These are phyloP conservation scores for Myanophis thanlyinensis DNA, from an alignment of 2,113 vertebrate genomes.

Conservation along the genomic window DNA sequence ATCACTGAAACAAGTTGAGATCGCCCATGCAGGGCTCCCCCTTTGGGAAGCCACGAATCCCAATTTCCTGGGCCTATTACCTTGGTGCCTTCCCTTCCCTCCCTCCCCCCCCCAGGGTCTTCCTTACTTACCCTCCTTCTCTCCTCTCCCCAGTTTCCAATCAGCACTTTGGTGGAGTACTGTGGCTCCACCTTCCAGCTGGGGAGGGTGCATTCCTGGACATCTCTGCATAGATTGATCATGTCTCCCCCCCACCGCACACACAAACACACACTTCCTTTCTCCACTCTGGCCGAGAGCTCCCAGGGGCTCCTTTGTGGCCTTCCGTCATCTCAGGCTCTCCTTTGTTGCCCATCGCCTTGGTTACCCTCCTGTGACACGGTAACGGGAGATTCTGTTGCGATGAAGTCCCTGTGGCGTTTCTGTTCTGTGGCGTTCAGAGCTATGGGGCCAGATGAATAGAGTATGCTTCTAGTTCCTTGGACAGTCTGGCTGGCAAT, in stretches of 20 bases:
- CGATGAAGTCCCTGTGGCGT: background rate
- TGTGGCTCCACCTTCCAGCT: slow-evolving; percentile 72
- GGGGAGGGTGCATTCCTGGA: slow-evolving; percentile 62
- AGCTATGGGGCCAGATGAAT: no score
- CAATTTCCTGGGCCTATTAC: accelerated
- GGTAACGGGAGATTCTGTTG: slow-evolving; percentile 19
- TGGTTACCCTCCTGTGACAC: slow-evolving; percentile 51
- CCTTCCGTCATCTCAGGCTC: slow-evolving; percentile 12
- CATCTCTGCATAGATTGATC: background rate
- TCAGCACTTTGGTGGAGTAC: slow-evolving; percentile 71
- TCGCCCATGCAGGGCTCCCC: background rate
- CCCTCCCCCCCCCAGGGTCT: background rate
- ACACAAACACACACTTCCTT: background rate
- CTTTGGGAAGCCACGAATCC: background rate
- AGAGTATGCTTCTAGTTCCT: background rate
- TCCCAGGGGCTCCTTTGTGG: background rate
- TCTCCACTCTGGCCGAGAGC: background rate
- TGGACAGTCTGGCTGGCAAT: background rate
- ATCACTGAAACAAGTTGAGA: background rate
- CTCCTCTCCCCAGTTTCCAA: slow-evolving; percentile 82
- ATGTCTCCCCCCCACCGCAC: background rate
- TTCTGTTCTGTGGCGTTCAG: background rate
- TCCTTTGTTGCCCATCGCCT: slow-evolving; percentile 68
- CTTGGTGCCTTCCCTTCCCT: background rate
- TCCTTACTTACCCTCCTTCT: slow-evolving; percentile 74